A percentile compares a stretch with the other conserved stretches of the same genome.
Evolutionary conservation across 2,888 invertebrate species (phyloP).

Genomic region (Monopis laevigella): DNA sequence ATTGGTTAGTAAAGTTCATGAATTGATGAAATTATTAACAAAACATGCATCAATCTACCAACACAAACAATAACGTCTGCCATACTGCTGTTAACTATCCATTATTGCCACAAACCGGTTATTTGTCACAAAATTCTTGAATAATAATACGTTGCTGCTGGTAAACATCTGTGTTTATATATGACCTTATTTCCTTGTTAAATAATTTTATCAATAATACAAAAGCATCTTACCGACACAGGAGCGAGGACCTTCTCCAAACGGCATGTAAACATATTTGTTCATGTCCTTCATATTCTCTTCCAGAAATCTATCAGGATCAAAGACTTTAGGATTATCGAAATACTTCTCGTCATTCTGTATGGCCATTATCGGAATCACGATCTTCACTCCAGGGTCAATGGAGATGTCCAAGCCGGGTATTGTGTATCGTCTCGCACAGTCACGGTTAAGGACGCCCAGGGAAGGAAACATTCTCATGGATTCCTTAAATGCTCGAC

Average conservation of each 20-base stretch:
- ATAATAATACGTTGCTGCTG: too few relatives aligned
- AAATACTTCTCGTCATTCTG: constrained; percentile 20
- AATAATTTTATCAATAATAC: too few relatives aligned
- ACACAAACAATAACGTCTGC: too few relatives aligned
- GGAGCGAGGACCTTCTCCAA: constrained; percentile 18
- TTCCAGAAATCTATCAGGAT: constrained; percentile 14
- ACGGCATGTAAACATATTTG: constrained; percentile 22
- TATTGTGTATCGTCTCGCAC: constrained; percentile 18
- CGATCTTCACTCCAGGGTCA: constrained; percentile 17
- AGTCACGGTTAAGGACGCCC: constrained; percentile 18
- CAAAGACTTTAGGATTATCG: constrained; percentile 17
- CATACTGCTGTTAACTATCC: too few relatives aligned
- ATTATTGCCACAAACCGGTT: too few relatives aligned
- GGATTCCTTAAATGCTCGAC: constrained; percentile 21
- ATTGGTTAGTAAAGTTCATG: too few relatives aligned
- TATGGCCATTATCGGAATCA: constrained; percentile 18
- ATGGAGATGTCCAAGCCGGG: constrained; percentile 16
- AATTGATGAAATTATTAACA: too few relatives aligned
- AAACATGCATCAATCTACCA: too few relatives aligned
- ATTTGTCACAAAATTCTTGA: too few relatives aligned
- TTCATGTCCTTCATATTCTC: constrained; percentile 9
- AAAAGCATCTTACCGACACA: constrained; percentile 20
- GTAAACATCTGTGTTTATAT: too few relatives aligned
- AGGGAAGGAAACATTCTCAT: constrained; percentile 22
- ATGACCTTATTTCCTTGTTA: too few relatives aligned